A percentile compares a stretch with the other conserved stretches of the same genome.
Conservation (phyloP, 2,888 invertebrate genomes). For the Chrysolina oricalcia region DNA sequence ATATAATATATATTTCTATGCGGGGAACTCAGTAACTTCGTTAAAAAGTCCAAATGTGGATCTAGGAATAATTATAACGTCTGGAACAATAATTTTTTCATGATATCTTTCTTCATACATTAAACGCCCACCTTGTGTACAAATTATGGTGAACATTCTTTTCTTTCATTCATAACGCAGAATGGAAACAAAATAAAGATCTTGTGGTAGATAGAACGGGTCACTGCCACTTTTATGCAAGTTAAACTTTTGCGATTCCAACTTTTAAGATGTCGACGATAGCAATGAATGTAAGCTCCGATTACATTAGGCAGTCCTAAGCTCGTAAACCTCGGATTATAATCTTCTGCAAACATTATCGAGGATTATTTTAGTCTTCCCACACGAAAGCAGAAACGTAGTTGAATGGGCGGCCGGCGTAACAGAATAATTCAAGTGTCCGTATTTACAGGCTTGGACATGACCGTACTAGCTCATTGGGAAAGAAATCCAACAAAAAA, state of each 20-base stretch:
- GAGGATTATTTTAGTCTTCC: background rate
- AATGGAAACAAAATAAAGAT: background rate
- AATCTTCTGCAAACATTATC: background rate
- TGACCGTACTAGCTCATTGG: too few species aligned
- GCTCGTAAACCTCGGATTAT: background rate
- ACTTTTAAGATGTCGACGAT: background rate
- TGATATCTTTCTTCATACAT: too few species aligned
- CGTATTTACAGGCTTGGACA: too few species aligned
- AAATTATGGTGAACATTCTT: too few species aligned
- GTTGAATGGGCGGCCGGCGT: background rate
- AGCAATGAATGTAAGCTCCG: slow-evolving; percentile 1
- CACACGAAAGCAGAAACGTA: background rate
- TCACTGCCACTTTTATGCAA: background rate
- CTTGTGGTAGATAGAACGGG: background rate
- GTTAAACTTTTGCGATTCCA: background rate
- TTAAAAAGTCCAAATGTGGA: too few species aligned
- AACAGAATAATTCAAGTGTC: background rate
- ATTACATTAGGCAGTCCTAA: background rate
- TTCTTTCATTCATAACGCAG: too few species aligned
- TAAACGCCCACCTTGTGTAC: too few species aligned
- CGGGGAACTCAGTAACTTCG: too few species aligned
- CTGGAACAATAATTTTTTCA: too few species aligned
- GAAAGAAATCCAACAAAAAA: too few species aligned
- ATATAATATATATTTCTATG: too few species aligned
- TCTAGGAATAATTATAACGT: too few species aligned